These are phyloP conservation scores for Brachyptera putata DNA, from an alignment of 2,888 invertebrate species.

Conservation along the genomic window DNA sequence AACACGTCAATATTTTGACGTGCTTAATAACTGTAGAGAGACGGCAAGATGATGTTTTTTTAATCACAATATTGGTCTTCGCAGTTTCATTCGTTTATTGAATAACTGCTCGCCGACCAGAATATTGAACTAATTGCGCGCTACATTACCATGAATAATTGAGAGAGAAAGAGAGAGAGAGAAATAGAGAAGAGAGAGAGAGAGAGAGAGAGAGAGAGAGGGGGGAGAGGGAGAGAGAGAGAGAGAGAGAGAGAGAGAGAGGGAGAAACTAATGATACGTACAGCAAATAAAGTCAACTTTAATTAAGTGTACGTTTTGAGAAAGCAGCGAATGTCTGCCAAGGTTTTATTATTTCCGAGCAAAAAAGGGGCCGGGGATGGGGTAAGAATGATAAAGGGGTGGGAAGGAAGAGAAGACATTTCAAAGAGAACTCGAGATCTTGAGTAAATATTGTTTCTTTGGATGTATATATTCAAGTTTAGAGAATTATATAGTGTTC, in stretches of 20 bases:
- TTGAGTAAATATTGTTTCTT: not conserved
- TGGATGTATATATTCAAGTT: not conserved
- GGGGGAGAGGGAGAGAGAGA: too few relatives aligned
- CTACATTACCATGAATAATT: conserved; percentile 7
- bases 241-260: too few relatives aligned
- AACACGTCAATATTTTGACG: too few relatives aligned
- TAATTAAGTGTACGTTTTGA: not conserved
- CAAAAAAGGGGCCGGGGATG: not conserved
- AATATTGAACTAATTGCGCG: not conserved
- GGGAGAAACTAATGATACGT: conserved; percentile 15
- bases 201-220: too few relatives aligned
- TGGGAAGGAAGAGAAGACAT: not conserved
- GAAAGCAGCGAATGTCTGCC: not conserved
- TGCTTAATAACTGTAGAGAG: too few relatives aligned
- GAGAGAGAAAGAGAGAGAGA: not conserved
- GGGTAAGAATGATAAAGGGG: not conserved
- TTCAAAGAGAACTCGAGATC: not conserved
- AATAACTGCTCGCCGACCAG: not conserved
- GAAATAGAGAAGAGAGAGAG: too few relatives aligned
- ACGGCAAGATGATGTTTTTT: too few relatives aligned
- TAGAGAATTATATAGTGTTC: not conserved
- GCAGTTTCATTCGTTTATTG: too few relatives aligned
- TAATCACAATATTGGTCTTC: too few relatives aligned
- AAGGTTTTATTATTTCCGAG: not conserved
- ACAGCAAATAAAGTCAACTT: not conserved